Evolutionary conservation across 1,140 invertebrate genomes (phyloP).

Genomic region (Zophobas atratus): DNA sequence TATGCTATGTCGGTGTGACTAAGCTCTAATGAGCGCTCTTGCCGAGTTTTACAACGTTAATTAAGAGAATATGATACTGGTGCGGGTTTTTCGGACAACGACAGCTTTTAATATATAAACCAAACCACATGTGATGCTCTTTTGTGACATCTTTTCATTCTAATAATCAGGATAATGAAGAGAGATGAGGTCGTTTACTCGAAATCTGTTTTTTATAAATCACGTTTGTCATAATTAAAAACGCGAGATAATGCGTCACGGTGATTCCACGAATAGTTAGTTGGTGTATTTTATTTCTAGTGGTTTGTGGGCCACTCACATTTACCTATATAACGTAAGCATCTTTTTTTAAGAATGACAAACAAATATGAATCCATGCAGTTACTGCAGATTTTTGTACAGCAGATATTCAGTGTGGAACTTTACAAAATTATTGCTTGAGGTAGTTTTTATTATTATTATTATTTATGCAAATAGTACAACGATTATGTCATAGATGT

Average conservation of each 20-base stretch:
- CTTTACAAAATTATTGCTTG: too few relatives aligned
- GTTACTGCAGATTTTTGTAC: too few relatives aligned
- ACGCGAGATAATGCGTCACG: constrained; percentile 7
- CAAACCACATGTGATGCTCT: constrained; percentile 47
- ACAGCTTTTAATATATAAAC: constrained; percentile 57
- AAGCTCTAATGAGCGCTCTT: constrained; percentile 66
- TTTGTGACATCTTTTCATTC: constrained; percentile 39
- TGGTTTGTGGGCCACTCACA: too few relatives aligned
- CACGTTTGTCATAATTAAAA: constrained; percentile 9
- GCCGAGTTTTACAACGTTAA: constrained; percentile 65
- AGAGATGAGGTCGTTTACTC: constrained; percentile 23
- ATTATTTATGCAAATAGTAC: too few relatives aligned
- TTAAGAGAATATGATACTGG: constrained; percentile 67
- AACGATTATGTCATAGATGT: too few relatives aligned
- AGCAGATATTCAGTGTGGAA: too few relatives aligned
- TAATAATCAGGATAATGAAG: constrained; percentile 38
- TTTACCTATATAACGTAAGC: too few relatives aligned
- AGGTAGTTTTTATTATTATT: too few relatives aligned
- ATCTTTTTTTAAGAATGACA: too few relatives aligned
- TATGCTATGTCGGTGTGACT: constrained; percentile 66
- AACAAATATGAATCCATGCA: too few relatives aligned
- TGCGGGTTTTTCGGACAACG: constrained; percentile 62
- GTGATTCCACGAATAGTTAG: not conserved
- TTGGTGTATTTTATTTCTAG: not conserved
- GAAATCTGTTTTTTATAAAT: constrained; percentile 15